Base-by-base conservation (phyloP, 2,113 vertebrate genomes). In the Micromys minutus region DNA sequence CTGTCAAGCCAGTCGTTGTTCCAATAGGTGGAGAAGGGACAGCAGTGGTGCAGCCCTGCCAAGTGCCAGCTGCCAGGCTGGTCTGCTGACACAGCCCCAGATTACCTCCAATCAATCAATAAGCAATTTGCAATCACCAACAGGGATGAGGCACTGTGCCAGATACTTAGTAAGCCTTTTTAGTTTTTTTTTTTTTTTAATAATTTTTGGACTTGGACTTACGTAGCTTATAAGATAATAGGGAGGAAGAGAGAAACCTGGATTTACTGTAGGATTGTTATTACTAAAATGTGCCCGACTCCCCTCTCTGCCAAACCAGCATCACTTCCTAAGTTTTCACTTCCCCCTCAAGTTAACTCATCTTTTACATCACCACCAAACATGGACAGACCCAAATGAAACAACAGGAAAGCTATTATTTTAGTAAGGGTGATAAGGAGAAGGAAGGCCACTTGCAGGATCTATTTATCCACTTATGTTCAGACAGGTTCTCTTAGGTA, bases 51-150 rank as follows among this genome's bases (percentile, higher is more conserved):
- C 75, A 71, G 63, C 5, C 87, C 86, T 77, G 72, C 74, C 75
- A 95, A 85, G 63, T 16, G 47, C 74, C 65, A 74, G 77, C 81
- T 94, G 92, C 72, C 2, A 1, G 13, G 87, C 74, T 75, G 29
- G 36, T 75, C 21, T 21, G 72, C 88, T 67, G 59, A 96, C 36
- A 71, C 94, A 22, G 61, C 77, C 59, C n/a, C 45, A 84, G 86
- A 79, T 76, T 86, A 71, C 57, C 74, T 87, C 57, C 87, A 29
- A 92, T 96, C 86, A 91, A 93, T 96, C 89, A 93, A 87, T 80
- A 95, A 91, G 83, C 76, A 95, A 96, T 96, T 87, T 89, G 89
- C 42, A 17, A 67, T 91, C 93, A 89, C 92, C 95, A 63, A 47
- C 63, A 84, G 91, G 77, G 75, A 55, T 22, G 63, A 34, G 47